These are phyloP conservation scores for Drosophila pachea DNA, from an alignment of 1,140 invertebrate species.

Conservation along the genomic window DNA sequence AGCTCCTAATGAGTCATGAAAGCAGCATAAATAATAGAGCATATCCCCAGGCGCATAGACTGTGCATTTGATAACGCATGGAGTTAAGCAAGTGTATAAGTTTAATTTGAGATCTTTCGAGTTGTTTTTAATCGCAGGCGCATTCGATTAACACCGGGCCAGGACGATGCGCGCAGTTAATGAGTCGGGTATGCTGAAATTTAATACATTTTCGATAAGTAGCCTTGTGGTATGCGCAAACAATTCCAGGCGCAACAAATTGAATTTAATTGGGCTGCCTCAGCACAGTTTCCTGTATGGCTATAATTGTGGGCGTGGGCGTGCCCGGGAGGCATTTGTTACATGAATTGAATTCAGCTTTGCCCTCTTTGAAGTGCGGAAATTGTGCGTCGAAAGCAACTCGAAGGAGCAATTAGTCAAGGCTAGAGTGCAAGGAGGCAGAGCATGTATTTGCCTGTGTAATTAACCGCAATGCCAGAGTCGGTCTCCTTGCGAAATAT, in stretches of 20 bases:
- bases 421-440: constrained; percentile 10
- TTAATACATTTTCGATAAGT: no score
- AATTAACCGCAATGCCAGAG: constrained; percentile 23
- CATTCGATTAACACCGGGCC: no score
- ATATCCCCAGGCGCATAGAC: background rate
- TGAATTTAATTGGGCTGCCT: constrained; percentile 59
- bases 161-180: no score
- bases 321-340: background rate
- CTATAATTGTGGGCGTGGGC: background rate
- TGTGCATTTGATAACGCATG: background rate
- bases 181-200: no score
- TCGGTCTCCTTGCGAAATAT: background rate
- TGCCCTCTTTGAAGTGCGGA: constrained; percentile 13
- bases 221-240: no score
- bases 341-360: no score
- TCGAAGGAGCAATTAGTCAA: constrained; percentile 30
- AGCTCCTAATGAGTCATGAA: constrained; percentile 13
- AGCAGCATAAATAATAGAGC: constrained; percentile 8
- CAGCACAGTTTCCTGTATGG: constrained; percentile 9
- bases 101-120: no score
- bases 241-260: constrained; percentile 6
- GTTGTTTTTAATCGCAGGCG: no score
- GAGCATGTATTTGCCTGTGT: constrained; percentile 7
- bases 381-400: background rate
- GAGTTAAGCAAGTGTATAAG: no score